Conservation (phyloP, 2,797 vertebrate species). For the Sebastes hubbsi region DNA sequence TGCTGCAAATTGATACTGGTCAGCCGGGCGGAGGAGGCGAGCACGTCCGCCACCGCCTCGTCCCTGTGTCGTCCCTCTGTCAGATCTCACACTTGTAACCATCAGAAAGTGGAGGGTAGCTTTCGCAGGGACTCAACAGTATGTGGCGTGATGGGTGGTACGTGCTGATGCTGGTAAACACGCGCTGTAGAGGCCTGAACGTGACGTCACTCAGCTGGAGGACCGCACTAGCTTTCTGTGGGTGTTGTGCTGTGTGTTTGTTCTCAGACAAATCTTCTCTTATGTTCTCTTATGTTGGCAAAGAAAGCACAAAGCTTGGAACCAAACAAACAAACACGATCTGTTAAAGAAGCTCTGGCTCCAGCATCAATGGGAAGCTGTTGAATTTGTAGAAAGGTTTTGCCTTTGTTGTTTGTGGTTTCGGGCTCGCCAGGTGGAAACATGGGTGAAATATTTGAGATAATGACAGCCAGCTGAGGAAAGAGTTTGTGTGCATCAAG, state of each 20-base stretch:
- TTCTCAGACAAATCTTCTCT: background rate
- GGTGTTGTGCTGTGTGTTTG: background rate
- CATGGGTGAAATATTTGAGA: constrained; percentile 42
- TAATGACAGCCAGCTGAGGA: constrained; percentile 72
- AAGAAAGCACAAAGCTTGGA: background rate
- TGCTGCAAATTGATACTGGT: constrained; percentile 22
- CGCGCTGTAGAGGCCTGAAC: background rate
- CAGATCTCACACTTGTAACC: constrained; percentile 67
- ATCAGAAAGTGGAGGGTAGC: constrained; percentile 26
- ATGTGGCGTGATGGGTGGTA: constrained; percentile 60
- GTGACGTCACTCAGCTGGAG: constrained; percentile 12
- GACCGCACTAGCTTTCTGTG: background rate
- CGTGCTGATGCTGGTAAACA: constrained; percentile 21
- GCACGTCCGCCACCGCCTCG: constrained; percentile 8
- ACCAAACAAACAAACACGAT: background rate
- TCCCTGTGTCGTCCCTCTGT: constrained; percentile 61
- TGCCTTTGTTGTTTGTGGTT: constrained; percentile 58
- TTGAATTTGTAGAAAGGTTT: constrained; percentile 8
- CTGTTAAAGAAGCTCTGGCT: background rate
- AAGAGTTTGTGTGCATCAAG: constrained; percentile 7
- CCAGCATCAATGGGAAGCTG: constrained; percentile 40
- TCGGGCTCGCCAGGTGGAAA: constrained; percentile 56
- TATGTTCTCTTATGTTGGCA: background rate
- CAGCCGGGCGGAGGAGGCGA: constrained; percentile 13
- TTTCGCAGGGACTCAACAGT: constrained; percentile 57